These are phyloP conservation scores for Cremastobaeus sp. DNA, from an alignment of 2,888 invertebrate species.

Conservation along the genomic window DNA sequence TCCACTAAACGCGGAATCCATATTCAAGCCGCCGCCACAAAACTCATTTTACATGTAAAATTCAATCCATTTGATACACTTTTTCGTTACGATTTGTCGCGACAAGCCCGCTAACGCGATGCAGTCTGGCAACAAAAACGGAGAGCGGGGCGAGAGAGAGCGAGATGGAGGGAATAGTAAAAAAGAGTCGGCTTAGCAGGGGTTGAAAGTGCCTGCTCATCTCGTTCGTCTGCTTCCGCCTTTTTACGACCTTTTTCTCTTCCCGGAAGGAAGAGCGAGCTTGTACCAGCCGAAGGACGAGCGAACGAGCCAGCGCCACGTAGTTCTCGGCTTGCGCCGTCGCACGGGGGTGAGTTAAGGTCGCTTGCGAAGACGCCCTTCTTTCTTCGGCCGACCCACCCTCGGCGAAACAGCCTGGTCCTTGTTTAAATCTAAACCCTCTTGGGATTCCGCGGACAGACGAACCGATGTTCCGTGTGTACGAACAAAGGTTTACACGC, in stretches of 20 bases:
- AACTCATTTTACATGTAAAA: conserved; percentile 38
- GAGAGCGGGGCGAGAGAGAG: neutral
- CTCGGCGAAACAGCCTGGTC: conserved; percentile 30
- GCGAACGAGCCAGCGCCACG: conserved; percentile 38
- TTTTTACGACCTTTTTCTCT: conserved; percentile 58
- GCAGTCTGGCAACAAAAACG: conserved; percentile 16
- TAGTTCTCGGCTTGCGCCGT: conserved; percentile 48
- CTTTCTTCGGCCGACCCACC: conserved; percentile 49
- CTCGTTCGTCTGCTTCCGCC: conserved; percentile 61
- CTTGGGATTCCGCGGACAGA: conserved; percentile 28
- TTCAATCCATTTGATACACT: conserved; percentile 35
- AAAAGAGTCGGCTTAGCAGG: conserved; percentile 31
- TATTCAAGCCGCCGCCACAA: conserved; percentile 13
- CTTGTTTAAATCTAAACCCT: conserved; percentile 61
- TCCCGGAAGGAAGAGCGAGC: conserved; percentile 49
- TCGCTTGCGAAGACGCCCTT: conserved; percentile 47
- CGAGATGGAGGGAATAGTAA: conserved; percentile 4
- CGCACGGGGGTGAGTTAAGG: conserved; percentile 30
- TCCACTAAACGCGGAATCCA: conserved; percentile 19
- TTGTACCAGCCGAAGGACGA: conserved; percentile 43
- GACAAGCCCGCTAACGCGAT: conserved; percentile 25
- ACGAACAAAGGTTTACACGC: neutral
- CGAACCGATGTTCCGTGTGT: conserved; percentile 24
- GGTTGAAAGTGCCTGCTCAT: conserved; percentile 64
- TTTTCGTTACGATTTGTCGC: conserved; percentile 22